Conservation (phyloP, 2,797 vertebrate species). For the Anisognathus igniventris region DNA sequence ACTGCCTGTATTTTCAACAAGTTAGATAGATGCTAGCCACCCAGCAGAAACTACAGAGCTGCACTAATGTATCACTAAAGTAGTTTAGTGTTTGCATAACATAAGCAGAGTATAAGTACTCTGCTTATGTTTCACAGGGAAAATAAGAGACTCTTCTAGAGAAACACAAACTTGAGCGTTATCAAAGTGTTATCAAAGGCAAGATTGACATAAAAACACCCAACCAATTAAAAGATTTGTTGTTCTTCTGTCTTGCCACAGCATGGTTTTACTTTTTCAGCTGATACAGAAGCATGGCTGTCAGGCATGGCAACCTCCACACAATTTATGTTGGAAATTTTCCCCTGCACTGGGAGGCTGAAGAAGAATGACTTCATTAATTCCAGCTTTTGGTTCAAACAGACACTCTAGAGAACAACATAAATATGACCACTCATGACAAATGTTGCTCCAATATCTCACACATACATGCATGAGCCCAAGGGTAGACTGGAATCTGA, state of each 20-base stretch:
- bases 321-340: background rate
- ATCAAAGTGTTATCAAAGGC: background rate
- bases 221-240: background rate
- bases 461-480: fast-evolving
- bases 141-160: background rate
- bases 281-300: background rate
- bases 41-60: background rate
- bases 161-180: background rate
- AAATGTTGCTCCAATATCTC: background rate
- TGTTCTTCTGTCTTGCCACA: background rate
- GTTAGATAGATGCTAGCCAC: background rate
- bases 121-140: background rate
- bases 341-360: background rate
- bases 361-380: background rate
- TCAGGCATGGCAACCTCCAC: background rate
- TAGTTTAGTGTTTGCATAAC: too few relatives aligned
- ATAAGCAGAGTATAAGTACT: background rate
- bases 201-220: background rate
- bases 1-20: background rate
- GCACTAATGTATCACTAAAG: background rate
- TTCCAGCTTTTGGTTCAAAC: background rate
- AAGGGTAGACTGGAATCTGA: background rate
- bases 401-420: background rate
- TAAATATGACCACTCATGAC: background rate
- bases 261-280: background rate